A percentile compares a stretch with the other conserved stretches of the same genome.
These are phyloP conservation scores for Bubo bubo DNA, from an alignment of 2,113 vertebrate genomes.

Conservation along the genomic window DNA sequence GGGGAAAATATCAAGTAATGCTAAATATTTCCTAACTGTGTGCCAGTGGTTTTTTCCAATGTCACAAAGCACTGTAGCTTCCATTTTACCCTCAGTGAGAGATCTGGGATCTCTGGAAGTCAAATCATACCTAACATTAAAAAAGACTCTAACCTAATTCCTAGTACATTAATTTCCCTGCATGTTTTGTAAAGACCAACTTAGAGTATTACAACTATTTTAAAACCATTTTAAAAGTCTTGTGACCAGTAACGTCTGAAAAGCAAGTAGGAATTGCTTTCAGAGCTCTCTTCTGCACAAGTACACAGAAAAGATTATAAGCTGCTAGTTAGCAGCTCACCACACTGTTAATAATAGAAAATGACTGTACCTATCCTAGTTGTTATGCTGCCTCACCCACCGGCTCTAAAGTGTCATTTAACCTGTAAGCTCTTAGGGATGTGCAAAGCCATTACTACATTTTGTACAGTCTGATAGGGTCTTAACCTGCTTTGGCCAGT, in stretches of 20 bases:
- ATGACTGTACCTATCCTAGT: not conserved
- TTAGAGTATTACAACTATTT: not conserved
- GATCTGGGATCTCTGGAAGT: not conserved
- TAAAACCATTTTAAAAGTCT: not conserved
- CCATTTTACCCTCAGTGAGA: not conserved
- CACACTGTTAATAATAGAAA: not conserved
- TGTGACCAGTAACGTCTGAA: not conserved
- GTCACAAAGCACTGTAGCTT: not conserved
- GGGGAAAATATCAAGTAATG: not conserved
- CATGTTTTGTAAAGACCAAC: not conserved
- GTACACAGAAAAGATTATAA: not conserved
- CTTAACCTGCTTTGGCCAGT: not conserved
- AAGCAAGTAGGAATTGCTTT: not conserved
- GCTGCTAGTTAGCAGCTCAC: not conserved
- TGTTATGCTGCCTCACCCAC: not conserved
- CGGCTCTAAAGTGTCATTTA: not conserved
- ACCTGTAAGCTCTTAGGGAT: not conserved
- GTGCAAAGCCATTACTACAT: not conserved
- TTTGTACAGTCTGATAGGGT: not conserved
- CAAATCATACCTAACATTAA: not conserved
- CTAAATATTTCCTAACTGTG: not conserved
- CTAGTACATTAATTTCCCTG: not conserved
- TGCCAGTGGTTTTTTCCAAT: not conserved
- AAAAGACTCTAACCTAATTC: not conserved
- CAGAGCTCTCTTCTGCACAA: not conserved